Evolutionary conservation across 2,797 vertebrate genomes (phyloP), one percentile per base, ranked within the genome.

Genomic region (Micromesistius poutassou): DNA sequence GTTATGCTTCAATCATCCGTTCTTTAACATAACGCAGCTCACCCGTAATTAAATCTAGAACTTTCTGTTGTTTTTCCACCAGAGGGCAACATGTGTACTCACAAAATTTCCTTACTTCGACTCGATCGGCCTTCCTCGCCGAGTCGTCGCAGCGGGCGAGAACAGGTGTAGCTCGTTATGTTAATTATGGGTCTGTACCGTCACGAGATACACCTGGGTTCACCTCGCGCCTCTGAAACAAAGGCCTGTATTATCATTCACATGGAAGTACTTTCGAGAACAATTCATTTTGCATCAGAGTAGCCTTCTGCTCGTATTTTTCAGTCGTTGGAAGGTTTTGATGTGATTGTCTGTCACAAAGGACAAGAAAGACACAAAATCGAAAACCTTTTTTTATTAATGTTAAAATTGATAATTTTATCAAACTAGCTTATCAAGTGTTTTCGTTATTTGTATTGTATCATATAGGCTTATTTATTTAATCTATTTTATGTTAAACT

Each of bases 41-140:
- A 55, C 19, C 1, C 16, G 19, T 55, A 55, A 16, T 4, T 22
- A 3, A 4, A 55, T 22, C 46, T 22, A 22, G 50, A 22, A 55
- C 50, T 55, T 55, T 55, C 16, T 68, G 66, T 71, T 82, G 68
- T 82, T 76, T 86, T 73, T 89, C 91, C 91, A 92, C 88, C 81
- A 92, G 91, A 90, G 91, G 91, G 91, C 90, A 77, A 89, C 87
- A 82, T 87, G 83, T 84, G 78, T 86, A 77, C 85, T 91, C 75
- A 74, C 83, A 90, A 90, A 87, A 76, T 78, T 84, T 77, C 79
- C 79, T 77, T 81, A 36, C 76, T 80, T 46, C 62, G 22, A 2
- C 33, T 16, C 28, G 50, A 72, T 75, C 22, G 73, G 25, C 70
- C 42, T n/a, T 79, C 25, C 16, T 46, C 50, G 5, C 50, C 5